phyloP scores from a whole-genome alignment of 2,113 vertebrate species.

The Calonectris borealis region DNA sequence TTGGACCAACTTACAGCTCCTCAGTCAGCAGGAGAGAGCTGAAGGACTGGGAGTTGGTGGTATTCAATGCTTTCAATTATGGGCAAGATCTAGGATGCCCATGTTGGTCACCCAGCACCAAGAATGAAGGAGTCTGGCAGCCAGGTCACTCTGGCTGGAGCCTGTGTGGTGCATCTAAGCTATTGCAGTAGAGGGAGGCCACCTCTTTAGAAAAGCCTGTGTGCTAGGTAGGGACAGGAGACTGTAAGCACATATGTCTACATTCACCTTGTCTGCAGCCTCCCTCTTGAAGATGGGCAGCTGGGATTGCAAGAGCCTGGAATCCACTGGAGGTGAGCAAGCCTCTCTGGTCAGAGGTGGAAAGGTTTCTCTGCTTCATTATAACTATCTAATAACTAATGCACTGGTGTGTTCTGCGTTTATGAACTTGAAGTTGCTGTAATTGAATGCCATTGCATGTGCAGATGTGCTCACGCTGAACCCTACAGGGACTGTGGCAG shows the following conservation, averaged over 20 bases:
- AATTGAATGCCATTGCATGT: rapidly evolving
- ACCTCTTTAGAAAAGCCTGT: background rate
- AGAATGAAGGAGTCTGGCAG: background rate
- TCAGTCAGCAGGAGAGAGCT: background rate
- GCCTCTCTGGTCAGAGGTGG: background rate
- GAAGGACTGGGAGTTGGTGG: background rate
- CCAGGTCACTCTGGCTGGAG: rapidly evolving
- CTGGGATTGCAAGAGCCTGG: background rate
- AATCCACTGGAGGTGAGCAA: background rate
- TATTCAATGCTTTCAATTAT: rapidly evolving
- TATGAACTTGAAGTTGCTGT: background rate
- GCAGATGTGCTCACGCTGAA: rapidly evolving
- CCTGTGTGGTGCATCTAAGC: background rate
- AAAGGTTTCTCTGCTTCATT: background rate
- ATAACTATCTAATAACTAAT: background rate
- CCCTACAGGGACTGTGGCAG: rapidly evolving
- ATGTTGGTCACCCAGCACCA: rapidly evolving
- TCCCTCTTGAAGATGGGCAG: too few species aligned
- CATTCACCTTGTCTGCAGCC: rapidly evolving
- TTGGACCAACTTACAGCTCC: background rate
- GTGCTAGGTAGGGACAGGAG: background rate
- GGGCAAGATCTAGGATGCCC: rapidly evolving
- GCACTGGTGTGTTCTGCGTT: rapidly evolving
- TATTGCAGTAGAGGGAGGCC: rapidly evolving
- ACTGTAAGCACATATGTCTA: rapidly evolving